A percentile compares a stretch with the other conserved stretches of the same genome.
These are phyloP conservation scores for Eulemur rufifrons DNA, from an alignment of 2,113 vertebrate species.

Conservation along the genomic window DNA sequence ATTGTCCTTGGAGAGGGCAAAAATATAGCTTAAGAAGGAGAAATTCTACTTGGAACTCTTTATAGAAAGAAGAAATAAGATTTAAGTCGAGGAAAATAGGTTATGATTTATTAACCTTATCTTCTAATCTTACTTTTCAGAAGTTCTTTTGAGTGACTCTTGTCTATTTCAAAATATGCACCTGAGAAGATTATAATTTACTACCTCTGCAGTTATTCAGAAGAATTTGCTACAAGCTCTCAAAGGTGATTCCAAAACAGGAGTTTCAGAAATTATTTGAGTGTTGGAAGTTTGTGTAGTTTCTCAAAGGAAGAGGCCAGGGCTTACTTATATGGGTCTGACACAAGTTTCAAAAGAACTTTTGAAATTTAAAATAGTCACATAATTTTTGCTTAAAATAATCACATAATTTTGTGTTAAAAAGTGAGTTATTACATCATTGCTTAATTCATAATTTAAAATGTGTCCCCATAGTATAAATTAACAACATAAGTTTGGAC, in stretches of 20 bases:
- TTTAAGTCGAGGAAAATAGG: not conserved
- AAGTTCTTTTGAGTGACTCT: slow-evolving; percentile 4
- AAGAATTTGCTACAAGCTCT: not conserved
- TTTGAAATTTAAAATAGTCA: not conserved
- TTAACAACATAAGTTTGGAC: not conserved
- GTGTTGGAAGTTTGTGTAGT: not conserved
- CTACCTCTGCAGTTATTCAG: not conserved
- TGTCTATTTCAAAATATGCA: not conserved
- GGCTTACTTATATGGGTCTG: not conserved
- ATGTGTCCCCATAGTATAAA: not conserved
- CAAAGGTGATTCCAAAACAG: not conserved
- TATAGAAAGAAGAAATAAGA: slow-evolving; percentile 7
- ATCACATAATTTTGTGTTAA: slow-evolving; percentile 2
- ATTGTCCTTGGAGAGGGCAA: not conserved
- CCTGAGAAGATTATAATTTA: not conserved
- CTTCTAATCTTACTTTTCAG: not conserved
- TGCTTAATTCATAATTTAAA: not conserved
- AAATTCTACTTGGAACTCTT: not conserved
- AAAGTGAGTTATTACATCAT: not conserved
- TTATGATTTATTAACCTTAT: not conserved
- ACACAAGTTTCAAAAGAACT: not conserved
- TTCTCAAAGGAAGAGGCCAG: not conserved
- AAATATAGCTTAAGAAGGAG: not conserved
- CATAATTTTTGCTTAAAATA: slow-evolving; percentile 24
- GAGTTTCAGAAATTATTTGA: not conserved